These are phyloP conservation scores for Rynchops niger DNA, from an alignment of 2,113 vertebrate genomes.

Conservation along the genomic window DNA sequence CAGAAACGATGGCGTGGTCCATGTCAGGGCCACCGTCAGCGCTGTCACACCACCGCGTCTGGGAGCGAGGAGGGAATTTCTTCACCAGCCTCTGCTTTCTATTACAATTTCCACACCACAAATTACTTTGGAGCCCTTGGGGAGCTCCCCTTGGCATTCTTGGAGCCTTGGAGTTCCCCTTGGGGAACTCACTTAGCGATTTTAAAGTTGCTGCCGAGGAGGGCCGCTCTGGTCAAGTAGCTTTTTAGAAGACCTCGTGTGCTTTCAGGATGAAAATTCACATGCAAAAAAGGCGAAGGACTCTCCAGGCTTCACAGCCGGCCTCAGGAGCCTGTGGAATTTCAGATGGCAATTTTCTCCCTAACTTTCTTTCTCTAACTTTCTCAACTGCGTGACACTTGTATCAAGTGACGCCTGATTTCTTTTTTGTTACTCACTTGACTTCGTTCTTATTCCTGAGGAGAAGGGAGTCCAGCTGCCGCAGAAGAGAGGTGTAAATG, in stretches of 20 bases:
- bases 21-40: rapidly evolving
- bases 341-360: not conserved
- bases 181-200: not conserved
- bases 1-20: not conserved
- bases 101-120: not conserved
- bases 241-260: not conserved
- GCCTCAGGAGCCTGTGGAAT: not conserved
- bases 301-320: not conserved
- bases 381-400: not conserved
- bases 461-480: not conserved
- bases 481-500: not conserved
- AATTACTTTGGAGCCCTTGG: not conserved
- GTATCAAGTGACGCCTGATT: not conserved
- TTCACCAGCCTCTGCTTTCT: not conserved
- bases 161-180: not conserved
- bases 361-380: not conserved
- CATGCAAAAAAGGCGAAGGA: not conserved
- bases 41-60: rapidly evolving
- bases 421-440: not conserved
- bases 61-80: not conserved
- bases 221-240: not conserved
- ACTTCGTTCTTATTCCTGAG: not conserved
- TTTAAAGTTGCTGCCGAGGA: not conserved
- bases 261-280: not conserved
- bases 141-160: too few relatives aligned